Evolutionary conservation across 2,113 vertebrate genomes (phyloP), one percentile per base, ranked within the genome.

Genomic region (Reinhardtius hippoglossoides): DNA sequence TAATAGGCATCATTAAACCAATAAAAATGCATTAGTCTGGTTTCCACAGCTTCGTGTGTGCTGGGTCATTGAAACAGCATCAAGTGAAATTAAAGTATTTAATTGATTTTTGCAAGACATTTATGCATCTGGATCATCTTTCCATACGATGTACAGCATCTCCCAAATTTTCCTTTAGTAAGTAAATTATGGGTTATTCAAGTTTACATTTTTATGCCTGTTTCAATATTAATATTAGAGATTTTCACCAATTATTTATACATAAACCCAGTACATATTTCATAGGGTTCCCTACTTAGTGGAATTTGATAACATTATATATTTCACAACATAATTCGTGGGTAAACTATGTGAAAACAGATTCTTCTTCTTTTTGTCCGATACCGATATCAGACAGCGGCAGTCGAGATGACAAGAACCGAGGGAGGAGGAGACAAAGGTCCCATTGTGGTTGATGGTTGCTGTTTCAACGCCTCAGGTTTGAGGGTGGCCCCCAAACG

Each of bases 71-170:
- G 82, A 71, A 71, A 69, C 78, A 78, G 66, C 64, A 35, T 69
- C 65, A 66, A 2, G 62, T 60, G 63, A 67, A 83, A 76, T 87
- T 83, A 79, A 73, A 78, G 58, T 65, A 59, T 76, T 86, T 86
- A 72, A 90, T 85, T 84, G 74, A 87, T 86, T 23, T 91, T 78
- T 67, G 54, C 59, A 80, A 63, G 8, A 56, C 76, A n/a, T 54
- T 82, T 73, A 82, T 88, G 79, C 18, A 56, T 52, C 10, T 42
- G 26, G 21, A 59, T 27, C 50, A 23, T 57, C 9, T 70, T 76
- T 78, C 40, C 52, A 54, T 42, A 63, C 66, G 7, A 46, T 50
- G 31, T 58, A 37, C 56, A 40, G 37, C 2, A 40, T 9, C 37
- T 62, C n/a, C n/a, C n/a, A 2, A 37, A 37, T 46, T 21, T 50